Evolutionary conservation across 2,113 vertebrate genomes (phyloP).

Genomic region (Nannobrachium achirus): DNA sequence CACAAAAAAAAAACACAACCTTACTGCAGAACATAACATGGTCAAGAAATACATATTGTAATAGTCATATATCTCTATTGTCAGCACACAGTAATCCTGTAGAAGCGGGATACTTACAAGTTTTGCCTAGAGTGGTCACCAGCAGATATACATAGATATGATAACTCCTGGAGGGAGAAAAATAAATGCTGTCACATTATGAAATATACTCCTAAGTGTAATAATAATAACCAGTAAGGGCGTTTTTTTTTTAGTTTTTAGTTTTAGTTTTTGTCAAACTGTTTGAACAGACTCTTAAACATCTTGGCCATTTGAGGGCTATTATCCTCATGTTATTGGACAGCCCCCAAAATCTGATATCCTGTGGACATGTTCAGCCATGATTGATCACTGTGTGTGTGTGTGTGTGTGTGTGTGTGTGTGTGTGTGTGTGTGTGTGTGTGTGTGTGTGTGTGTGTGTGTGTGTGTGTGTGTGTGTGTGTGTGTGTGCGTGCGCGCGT

Average conservation of each 20-base stretch:
- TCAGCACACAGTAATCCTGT: too few species aligned
- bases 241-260: too few species aligned
- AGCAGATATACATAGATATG: conserved; percentile 89
- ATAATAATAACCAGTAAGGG: not conserved
- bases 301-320: conserved; percentile 2
- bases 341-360: conserved; percentile 38
- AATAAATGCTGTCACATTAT: too few species aligned
- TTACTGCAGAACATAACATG: not conserved
- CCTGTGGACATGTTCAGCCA: conserved; percentile 20
- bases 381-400: conserved; percentile 30
- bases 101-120: conserved; percentile 81
- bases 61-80: not conserved
- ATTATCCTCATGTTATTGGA: conserved; percentile 51
- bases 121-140: conserved; percentile 85
- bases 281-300: not conserved
- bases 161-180: conserved; percentile 80
- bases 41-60: not conserved
- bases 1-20: not conserved
- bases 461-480: conserved; percentile 16
- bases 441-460: conserved; percentile 6
- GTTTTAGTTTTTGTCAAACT: too few species aligned
- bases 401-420: conserved; percentile 5
- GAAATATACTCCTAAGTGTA: too few species aligned
- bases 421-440: conserved; percentile 17
- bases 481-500: not conserved